These are phyloP conservation scores for Bombus pyrosoma DNA, from an alignment of 1,140 invertebrate species.

Conservation along the genomic window DNA sequence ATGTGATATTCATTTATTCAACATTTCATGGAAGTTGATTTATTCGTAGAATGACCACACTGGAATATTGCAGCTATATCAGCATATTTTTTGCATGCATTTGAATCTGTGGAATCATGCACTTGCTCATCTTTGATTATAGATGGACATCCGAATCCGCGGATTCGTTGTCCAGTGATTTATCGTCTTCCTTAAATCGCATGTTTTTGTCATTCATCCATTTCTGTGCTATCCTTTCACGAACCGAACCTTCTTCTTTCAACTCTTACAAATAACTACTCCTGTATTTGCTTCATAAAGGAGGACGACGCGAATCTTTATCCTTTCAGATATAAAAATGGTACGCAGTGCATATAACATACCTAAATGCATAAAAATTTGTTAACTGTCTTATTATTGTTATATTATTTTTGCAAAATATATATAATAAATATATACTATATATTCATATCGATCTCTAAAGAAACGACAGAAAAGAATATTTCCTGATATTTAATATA, in stretches of 20 bases:
- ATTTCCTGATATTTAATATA: too few species aligned
- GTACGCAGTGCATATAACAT: too few species aligned
- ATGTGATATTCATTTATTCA: background rate
- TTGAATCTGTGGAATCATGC: background rate
- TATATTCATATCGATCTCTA: too few species aligned
- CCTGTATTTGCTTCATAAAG: too few species aligned
- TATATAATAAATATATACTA: too few species aligned
- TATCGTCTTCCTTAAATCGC: background rate
- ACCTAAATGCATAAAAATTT: too few species aligned
- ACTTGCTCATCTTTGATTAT: background rate
- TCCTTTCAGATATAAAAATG: too few species aligned
- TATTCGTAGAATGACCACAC: background rate
- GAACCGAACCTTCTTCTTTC: background rate
- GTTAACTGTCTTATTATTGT: too few species aligned
- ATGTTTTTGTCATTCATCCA: background rate
- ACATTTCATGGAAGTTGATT: background rate
- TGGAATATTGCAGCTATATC: background rate
- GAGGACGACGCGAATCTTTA: too few species aligned
- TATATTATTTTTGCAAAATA: too few species aligned
- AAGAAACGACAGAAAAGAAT: too few species aligned
- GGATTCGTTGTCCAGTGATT: background rate
- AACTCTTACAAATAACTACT: background rate
- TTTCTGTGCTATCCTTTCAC: background rate
- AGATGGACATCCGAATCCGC: background rate
- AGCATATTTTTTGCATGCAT: background rate